Evolutionary conservation across 2,797 vertebrate species (phyloP).

Genomic region (Epinephelus awoara): DNA sequence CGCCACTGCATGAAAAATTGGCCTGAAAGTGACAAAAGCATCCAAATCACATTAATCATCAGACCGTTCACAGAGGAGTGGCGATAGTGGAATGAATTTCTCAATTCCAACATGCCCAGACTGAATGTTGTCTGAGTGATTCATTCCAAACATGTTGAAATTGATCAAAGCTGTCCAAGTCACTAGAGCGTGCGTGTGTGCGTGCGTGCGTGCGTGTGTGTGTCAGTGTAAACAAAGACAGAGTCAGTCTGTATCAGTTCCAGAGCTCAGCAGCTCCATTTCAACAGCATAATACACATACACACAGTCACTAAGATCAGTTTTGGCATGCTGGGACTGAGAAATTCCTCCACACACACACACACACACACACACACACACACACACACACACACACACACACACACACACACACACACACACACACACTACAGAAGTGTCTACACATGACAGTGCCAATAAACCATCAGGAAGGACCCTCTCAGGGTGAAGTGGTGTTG

Average conservation of each 20-base stretch:
- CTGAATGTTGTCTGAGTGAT: slow-evolving; percentile 51
- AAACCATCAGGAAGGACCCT: slow-evolving; percentile 23
- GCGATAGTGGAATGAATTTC: slow-evolving; percentile 49
- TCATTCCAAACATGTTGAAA: slow-evolving; percentile 65
- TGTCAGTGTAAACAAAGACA: slow-evolving; percentile 53
- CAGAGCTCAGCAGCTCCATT: slow-evolving; percentile 61
- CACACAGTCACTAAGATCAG: slow-evolving; percentile 46
- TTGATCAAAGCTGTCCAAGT: slow-evolving; percentile 42
- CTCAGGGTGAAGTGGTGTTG: slow-evolving; percentile 20
- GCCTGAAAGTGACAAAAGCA: slow-evolving; percentile 5
- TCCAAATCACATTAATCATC: slow-evolving; percentile 45
- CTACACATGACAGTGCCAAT: slow-evolving; percentile 25
- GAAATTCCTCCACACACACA: slow-evolving; percentile 33
- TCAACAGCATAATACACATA: slow-evolving; percentile 55
- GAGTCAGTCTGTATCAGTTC: slow-evolving; percentile 54
- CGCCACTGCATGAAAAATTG: neutral
- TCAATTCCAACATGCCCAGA: slow-evolving; percentile 67
- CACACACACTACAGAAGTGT: neutral
- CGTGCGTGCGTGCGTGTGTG: slow-evolving; percentile 2
- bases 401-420: slow-evolving; percentile 8
- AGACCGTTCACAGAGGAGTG: slow-evolving; percentile 8
- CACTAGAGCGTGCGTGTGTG: slow-evolving; percentile 4
- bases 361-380: slow-evolving; percentile 1
- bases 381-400: slow-evolving; percentile 9
- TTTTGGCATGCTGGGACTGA: slow-evolving; percentile 44